Conservation (phyloP, 1,140 invertebrate species). For the Solenopsis invicta region DNA sequence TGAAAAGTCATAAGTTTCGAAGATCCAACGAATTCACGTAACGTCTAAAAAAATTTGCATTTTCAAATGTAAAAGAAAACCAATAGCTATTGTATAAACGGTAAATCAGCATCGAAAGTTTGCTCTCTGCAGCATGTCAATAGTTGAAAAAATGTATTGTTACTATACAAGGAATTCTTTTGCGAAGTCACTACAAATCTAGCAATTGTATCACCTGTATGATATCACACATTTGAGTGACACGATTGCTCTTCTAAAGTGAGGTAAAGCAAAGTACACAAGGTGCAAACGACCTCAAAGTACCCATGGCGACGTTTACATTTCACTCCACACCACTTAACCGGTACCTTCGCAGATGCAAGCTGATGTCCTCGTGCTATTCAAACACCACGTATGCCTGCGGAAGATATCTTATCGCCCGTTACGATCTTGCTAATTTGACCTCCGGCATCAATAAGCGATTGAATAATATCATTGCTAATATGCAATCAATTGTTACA, state of each 20-base stretch:
- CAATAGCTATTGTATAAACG: not conserved
- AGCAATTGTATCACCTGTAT: conserved; percentile 16
- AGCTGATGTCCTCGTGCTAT: conserved; percentile 50
- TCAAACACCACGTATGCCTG: conserved; percentile 47
- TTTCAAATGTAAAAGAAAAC: not conserved
- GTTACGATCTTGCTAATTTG: conserved; percentile 62
- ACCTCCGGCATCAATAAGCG: conserved; percentile 19
- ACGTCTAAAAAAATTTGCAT: not conserved
- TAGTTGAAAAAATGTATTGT: not conserved
- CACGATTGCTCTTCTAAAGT: conserved; percentile 44
- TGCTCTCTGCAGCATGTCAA: not conserved
- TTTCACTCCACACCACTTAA: conserved; percentile 72
- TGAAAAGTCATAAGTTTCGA: not conserved
- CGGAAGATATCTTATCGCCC: conserved; percentile 41
- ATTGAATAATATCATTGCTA: conserved; percentile 33
- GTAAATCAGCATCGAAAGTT: not conserved
- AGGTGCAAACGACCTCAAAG: conserved; percentile 57
- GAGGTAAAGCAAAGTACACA: conserved; percentile 55
- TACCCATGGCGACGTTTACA: conserved; percentile 66
- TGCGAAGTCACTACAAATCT: conserved; percentile 7
- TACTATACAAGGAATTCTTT: not conserved
- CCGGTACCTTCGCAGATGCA: conserved; percentile 63
- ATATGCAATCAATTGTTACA: conserved; percentile 27
- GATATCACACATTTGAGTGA: conserved; percentile 42
- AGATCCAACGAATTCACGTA: not conserved